Evolutionary conservation across 2,888 invertebrate species (phyloP), one percentile per base, ranked within the genome.

Genomic region (Biston stratarius): DNA sequence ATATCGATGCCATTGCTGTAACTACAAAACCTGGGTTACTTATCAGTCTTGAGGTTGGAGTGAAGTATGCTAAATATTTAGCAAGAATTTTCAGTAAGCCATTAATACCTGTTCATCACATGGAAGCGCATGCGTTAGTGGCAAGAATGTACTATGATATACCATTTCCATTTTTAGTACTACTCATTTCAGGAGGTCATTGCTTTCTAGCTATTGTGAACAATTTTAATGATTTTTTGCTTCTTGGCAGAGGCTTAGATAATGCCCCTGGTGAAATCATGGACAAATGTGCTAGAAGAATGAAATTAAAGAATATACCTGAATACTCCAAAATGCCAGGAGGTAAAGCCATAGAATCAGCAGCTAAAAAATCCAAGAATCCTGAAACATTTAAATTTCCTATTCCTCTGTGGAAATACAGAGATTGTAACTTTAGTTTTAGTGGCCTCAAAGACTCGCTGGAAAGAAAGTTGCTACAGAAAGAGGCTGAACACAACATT

Each of bases 71-170:
- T 0, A 97, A 96, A 80, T 94, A 96, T 80, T 86, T 99, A 57
- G 96, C 96, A 24, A 94, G 92, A 74, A 90, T 92, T 61, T 92
- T 95, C 72, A 90, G 94, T 0, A 97, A 97, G 85, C 98, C 98
- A 0, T 91, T 99, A 72, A 97, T 99, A 83, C 99, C 99, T 0
- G 96, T 99, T 67, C 99, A 99, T 94, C 99, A 99, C 80, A 99
- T 99, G 99, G 97, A 99, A 94, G 99, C 99, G 1, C 99, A 99
- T 94, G 99, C 99, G 6, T 92, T 99, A 65, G 97, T 97, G 14
- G 96, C 96, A 33, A 95, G 99, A 83, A 96, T 99, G 96, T 92
- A 85, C 73, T 75, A 95, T 77, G 82, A 95, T 74, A 91, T 98
- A 58, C 92, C 96, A 64, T 99, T 97, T 93, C 99, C 99, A 34